Evolutionary conservation across 2,113 vertebrate species (phyloP).

Genomic region (Oreochromis tanganicae): DNA sequence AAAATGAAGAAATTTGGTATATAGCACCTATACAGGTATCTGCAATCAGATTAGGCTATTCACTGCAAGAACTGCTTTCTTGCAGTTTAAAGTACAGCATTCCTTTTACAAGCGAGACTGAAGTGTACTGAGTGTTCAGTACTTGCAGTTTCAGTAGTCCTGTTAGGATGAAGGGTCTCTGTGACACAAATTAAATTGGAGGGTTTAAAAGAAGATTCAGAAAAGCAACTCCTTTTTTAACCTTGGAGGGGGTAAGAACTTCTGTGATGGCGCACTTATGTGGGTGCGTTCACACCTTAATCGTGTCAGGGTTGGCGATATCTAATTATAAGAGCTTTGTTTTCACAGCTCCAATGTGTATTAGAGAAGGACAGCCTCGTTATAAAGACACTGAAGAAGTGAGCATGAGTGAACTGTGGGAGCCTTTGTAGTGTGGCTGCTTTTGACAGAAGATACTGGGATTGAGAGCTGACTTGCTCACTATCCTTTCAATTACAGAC

Average conservation of each 20-base stretch:
- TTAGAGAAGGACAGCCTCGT: constrained; percentile 42
- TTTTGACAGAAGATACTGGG: constrained; percentile 25
- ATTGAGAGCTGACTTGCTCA: constrained; percentile 9
- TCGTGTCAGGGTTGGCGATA: constrained; percentile 31
- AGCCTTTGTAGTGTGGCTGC: constrained; percentile 16
- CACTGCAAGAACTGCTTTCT: neutral
- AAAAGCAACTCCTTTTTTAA: neutral
- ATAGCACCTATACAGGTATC: neutral
- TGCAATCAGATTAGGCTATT: neutral
- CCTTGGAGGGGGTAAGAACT: constrained; percentile 20
- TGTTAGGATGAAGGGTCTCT: constrained; percentile 23
- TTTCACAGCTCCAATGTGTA: constrained; percentile 27
- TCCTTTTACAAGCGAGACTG: neutral
- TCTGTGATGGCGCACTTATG: constrained; percentile 25
- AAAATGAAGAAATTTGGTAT: neutral
- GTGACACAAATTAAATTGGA: constrained; percentile 49
- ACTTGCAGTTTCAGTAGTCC: constrained; percentile 13
- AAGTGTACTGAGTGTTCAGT: neutral
- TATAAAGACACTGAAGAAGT: constrained; percentile 33
- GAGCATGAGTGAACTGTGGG: constrained; percentile 5
- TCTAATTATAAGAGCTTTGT: constrained; percentile 61
- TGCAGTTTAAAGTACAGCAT: neutral
- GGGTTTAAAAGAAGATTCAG: constrained; percentile 51
- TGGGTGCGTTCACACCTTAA: constrained; percentile 28
- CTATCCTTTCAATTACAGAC: constrained; percentile 57